phyloP scores from a whole-genome alignment of 2,888 invertebrate genomes.

The Rutpela maculata region DNA sequence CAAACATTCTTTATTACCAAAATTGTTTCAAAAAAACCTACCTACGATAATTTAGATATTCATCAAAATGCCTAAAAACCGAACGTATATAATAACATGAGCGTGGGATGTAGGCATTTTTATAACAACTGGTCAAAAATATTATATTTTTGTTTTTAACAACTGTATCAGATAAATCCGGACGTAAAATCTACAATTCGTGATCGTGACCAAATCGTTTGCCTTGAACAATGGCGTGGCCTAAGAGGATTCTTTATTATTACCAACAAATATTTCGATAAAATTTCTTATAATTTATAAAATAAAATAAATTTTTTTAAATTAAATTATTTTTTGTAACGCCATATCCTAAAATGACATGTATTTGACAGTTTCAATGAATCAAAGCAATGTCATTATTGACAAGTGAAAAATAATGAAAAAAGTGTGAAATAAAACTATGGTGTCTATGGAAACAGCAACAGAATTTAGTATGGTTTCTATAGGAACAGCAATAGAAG shows the following conservation, averaged over 20 bases:
- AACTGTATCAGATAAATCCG: slow-evolving; percentile 32
- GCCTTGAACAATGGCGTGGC: slow-evolving; percentile 12
- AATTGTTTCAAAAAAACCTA: slow-evolving; percentile 33
- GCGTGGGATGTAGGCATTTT: slow-evolving; percentile 38
- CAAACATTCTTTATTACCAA: slow-evolving; percentile 39
- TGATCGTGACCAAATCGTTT: slow-evolving; percentile 38
- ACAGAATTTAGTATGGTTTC: too few relatives aligned
- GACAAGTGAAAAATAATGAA: too few relatives aligned
- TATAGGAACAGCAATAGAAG: too few relatives aligned
- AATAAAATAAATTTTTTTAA: too few relatives aligned
- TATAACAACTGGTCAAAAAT: slow-evolving; percentile 34
- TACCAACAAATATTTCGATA: not conserved
- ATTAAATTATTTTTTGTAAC: too few relatives aligned
- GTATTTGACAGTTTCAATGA: too few relatives aligned
- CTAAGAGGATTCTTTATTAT: not conserved
- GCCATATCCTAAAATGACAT: too few relatives aligned
- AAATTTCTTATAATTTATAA: too few relatives aligned
- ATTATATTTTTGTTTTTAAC: slow-evolving; percentile 37
- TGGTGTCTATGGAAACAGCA: too few relatives aligned
- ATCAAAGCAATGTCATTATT: too few relatives aligned
- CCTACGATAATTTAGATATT: slow-evolving; percentile 41
- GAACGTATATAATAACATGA: slow-evolving; percentile 18
- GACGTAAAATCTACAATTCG: slow-evolving; percentile 26
- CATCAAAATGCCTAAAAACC: slow-evolving; percentile 32
- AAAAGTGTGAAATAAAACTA: too few relatives aligned